phyloP scores from a whole-genome alignment of 2,797 vertebrate species.

The Premnoplex brunnescens region DNA sequence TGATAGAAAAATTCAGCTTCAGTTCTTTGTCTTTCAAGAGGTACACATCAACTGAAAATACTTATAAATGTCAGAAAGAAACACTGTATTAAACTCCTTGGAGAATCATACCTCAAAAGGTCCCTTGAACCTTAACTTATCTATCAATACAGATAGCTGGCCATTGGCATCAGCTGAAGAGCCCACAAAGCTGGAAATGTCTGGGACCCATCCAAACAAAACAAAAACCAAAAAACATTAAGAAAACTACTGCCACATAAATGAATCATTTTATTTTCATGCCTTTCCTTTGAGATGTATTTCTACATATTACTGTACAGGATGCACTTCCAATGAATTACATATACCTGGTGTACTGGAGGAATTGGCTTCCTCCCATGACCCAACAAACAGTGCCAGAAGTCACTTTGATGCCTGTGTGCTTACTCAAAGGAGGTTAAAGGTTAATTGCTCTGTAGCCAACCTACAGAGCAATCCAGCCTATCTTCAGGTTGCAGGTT shows the following conservation, averaged over 20 bases:
- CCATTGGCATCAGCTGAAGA: neutral
- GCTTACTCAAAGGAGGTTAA: neutral
- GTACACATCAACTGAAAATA: neutral
- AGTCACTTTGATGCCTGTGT: neutral
- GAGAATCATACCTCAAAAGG: neutral
- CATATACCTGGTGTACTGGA: neutral
- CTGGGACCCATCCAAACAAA: neutral
- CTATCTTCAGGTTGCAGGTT: neutral
- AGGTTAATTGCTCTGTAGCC: too few relatives aligned
- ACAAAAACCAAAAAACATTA: neutral
- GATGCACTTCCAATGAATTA: neutral
- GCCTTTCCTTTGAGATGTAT: neutral
- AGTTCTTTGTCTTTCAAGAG: neutral
- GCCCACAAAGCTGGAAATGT: neutral
- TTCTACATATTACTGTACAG: neutral
- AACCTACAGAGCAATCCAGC: neutral
- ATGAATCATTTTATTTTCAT: neutral
- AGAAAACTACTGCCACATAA: neutral
- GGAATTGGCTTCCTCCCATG: neutral
- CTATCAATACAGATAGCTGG: neutral
- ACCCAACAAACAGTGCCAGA: neutral
- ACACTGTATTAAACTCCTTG: neutral
- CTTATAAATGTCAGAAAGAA: neutral
- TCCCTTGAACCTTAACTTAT: neutral
- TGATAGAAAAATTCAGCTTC: constrained; percentile 4